Evolutionary conservation across 2,797 vertebrate species (phyloP).

Genomic region (Mycteria americana): DNA sequence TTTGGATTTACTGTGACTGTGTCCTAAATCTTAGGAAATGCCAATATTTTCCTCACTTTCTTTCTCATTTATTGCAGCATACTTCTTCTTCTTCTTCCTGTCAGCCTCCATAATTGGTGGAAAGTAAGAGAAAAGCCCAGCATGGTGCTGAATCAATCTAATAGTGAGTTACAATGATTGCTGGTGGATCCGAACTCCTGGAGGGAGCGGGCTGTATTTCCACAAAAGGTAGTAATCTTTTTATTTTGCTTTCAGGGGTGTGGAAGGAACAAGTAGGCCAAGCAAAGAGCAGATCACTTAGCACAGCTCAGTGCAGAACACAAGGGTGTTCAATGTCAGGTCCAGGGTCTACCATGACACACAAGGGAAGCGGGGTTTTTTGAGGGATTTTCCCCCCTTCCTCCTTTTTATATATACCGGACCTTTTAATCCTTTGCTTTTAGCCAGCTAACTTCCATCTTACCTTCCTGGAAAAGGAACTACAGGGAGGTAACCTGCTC

Average conservation of each 20-base stretch:
- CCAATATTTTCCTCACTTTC: conserved; percentile 28
- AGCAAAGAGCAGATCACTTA: neutral
- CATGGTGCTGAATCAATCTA: conserved; percentile 8
- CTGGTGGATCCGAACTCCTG: neutral
- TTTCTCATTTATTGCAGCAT: conserved; percentile 7
- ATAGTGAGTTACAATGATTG: neutral
- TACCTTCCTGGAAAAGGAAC: neutral
- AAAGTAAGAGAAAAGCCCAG: conserved; percentile 37
- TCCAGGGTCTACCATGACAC: neutral
- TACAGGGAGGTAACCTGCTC: neutral
- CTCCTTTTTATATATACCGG: neutral
- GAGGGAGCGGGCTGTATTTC: neutral
- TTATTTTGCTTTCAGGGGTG: neutral
- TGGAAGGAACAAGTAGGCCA: neutral
- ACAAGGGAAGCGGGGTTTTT: neutral
- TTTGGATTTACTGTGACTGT: conserved; percentile 40
- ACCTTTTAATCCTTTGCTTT: neutral
- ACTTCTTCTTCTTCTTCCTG: conserved; percentile 4
- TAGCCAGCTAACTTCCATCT: neutral
- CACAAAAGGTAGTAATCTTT: neutral
- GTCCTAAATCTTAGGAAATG: conserved; percentile 34
- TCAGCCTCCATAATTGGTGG: neutral
- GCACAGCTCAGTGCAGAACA: neutral
- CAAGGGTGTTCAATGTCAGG: neutral
- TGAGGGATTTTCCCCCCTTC: neutral